A percentile compares a stretch with the other conserved stretches of the same genome.
phyloP scores from a whole-genome alignment of 2,113 vertebrate genomes.

The Hiodon tergisus region DNA sequence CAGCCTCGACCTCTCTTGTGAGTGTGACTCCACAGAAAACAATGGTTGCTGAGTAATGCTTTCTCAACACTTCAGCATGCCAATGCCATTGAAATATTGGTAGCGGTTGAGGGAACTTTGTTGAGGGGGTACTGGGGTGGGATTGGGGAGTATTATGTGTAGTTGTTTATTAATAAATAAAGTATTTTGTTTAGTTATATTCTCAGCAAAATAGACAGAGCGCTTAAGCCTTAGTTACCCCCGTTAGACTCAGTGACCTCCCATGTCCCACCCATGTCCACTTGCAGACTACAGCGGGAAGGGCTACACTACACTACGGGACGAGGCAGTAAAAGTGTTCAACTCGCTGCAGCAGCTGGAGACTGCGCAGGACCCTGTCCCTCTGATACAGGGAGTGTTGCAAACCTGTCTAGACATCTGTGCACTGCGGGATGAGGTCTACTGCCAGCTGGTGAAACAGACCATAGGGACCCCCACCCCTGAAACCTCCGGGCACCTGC shows the following conservation, averaged over 20 bases:
- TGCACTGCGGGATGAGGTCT: slow-evolving; percentile 89
- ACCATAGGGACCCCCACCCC: slow-evolving; percentile 73
- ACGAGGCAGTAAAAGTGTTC: slow-evolving; percentile 91
- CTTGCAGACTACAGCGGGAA: slow-evolving; percentile 60
- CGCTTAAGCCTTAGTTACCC: neutral
- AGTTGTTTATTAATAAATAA: no score
- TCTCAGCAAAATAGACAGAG: no score
- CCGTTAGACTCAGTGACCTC: neutral
- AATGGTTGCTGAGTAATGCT: neutral
- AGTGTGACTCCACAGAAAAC: slow-evolving; percentile 40
- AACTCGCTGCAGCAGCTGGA: slow-evolving; percentile 93
- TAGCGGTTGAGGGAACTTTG: neutral
- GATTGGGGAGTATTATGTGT: no score
- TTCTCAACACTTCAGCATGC: neutral
- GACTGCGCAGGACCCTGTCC: slow-evolving; percentile 71
- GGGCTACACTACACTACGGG: slow-evolving; percentile 79
- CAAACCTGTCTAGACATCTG: slow-evolving; percentile 94
- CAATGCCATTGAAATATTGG: neutral
- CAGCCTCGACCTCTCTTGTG: slow-evolving; percentile 74
- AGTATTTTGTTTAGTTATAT: no score
- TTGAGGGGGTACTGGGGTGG: no score
- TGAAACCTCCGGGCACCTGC: slow-evolving; percentile 69
- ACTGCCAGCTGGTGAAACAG: slow-evolving; percentile 97
- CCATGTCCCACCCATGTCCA: neutral
- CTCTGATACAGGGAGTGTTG: slow-evolving; percentile 92